Base-by-base conservation (phyloP, 2,113 vertebrate species). In the Sturnus vulgaris region DNA sequence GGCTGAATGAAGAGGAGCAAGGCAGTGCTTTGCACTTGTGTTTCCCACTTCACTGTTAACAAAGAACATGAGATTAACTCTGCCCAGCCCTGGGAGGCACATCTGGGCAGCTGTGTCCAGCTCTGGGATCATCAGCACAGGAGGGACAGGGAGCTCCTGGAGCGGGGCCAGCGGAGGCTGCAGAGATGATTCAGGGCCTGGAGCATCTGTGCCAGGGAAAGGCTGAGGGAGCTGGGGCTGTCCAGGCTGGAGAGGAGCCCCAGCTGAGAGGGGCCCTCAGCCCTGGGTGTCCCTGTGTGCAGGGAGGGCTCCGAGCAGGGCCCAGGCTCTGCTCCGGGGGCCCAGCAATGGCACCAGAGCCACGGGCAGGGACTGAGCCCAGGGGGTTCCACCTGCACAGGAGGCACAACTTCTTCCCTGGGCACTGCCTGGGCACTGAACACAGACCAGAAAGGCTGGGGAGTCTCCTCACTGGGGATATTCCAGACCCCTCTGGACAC, bases 141-240 rank as follows among this genome's bases (percentile, higher is more conserved):
- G 3, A 52, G 73, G 20, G 40, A 49, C 85, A 63, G 1, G 56
- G 40, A 63, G 65, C 47, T 86, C 49, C 75, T 56, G 75, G 24
- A 35, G 2, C 0, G 0, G 49, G 40, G 35, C 49, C 56, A 30
- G 75, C 2, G 0, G 40, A 64, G 22, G 27, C 63, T 49, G 40
- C 0, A 0, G 56, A 49, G 85, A 42, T 64, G 42, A 49, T 21
- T 47, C 2, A 22, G 76, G 56, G 57, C 6, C 75, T 64, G 66
- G 59, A 61, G 64, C 84, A 63, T 55, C 64, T 55, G 5, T 70
- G 19, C 0, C 28, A 18, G 35, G 73, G 73, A 24, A 61, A 78
- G 84, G 73, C 84, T 70, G 84, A 86, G 56, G 64, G 73, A 61
- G 56, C 73, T 70, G 84, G 47, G 73, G 55, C 73, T 70, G 22